These are phyloP conservation scores for Anomalospiza imberbis DNA, from an alignment of 2,797 vertebrate genomes.

Conservation along the genomic window DNA sequence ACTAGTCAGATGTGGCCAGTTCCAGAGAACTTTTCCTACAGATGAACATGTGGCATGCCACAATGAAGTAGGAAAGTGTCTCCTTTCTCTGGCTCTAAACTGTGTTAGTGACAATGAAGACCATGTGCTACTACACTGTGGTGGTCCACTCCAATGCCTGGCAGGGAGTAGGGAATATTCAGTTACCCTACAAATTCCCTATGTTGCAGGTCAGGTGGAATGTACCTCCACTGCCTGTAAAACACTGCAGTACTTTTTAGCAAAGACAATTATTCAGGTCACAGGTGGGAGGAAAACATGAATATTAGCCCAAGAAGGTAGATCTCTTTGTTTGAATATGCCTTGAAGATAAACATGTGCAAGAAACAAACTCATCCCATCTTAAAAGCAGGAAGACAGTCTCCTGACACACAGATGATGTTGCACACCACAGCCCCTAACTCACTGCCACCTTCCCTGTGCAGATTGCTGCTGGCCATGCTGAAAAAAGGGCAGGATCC, in stretches of 20 bases:
- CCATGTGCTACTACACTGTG: background rate
- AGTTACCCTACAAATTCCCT: background rate
- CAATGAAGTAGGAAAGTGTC: background rate
- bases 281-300: background rate
- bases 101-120: background rate
- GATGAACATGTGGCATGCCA: background rate
- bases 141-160: background rate
- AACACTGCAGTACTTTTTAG: background rate
- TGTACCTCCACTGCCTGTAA: background rate
- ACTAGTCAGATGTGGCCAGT: background rate
- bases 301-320: background rate
- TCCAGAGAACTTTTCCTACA: background rate
- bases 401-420: background rate
- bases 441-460: accelerated
- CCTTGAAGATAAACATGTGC: background rate
- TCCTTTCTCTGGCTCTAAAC: background rate
- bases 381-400: background rate
- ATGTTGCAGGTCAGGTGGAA: background rate
- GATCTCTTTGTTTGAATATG: background rate
- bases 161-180: background rate
- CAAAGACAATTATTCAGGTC: background rate
- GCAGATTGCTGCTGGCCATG: background rate
- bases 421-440: background rate
- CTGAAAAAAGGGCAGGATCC: background rate
- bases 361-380: background rate